Percentiles rank a stretch among this genome's conserved stretches.
phyloP scores from a whole-genome alignment of 2,797 vertebrate genomes.

The Sebastes cheni region DNA sequence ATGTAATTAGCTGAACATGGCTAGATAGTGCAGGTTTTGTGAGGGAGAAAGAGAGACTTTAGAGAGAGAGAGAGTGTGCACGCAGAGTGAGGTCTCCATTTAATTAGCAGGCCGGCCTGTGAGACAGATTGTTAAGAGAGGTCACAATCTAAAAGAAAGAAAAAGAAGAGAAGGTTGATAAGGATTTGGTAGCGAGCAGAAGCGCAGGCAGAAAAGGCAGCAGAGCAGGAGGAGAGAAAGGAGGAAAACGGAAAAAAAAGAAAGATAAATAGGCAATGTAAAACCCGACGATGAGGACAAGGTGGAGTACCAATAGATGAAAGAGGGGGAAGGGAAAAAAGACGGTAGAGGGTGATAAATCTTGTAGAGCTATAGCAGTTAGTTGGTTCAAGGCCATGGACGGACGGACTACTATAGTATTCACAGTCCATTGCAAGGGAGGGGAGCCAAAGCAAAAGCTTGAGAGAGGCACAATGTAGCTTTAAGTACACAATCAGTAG shows the following conservation, averaged over 20 bases:
- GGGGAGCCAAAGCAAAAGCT: constrained; percentile 19
- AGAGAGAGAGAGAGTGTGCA: constrained; percentile 26
- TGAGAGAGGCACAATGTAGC: constrained; percentile 37
- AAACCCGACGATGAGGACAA: constrained; percentile 36
- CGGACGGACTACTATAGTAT: constrained; percentile 37
- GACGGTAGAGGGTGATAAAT: constrained; percentile 60
- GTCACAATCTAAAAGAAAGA: constrained; percentile 38
- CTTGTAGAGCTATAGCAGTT: constrained; percentile 41
- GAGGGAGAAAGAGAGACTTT: constrained; percentile 51
- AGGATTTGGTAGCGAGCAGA: constrained; percentile 39
- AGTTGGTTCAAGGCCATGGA: constrained; percentile 52
- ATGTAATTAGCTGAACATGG: constrained; percentile 79
- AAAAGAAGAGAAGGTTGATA: constrained; percentile 33
- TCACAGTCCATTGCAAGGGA: constrained; percentile 43
- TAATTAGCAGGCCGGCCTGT: constrained; percentile 63
- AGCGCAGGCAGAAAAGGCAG: neutral
- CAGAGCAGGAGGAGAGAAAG: neutral
- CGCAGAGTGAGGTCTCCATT: constrained; percentile 54
- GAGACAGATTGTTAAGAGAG: constrained; percentile 50
- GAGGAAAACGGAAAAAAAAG: neutral
- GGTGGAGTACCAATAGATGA: constrained; percentile 39
- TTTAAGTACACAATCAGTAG: constrained; percentile 62
- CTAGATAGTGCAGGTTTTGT: constrained; percentile 59
- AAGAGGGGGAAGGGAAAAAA: constrained; percentile 13
- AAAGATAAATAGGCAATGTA: constrained; percentile 41